These are phyloP conservation scores for Apamea anceps DNA, from an alignment of 2,888 invertebrate genomes.

Conservation along the genomic window DNA sequence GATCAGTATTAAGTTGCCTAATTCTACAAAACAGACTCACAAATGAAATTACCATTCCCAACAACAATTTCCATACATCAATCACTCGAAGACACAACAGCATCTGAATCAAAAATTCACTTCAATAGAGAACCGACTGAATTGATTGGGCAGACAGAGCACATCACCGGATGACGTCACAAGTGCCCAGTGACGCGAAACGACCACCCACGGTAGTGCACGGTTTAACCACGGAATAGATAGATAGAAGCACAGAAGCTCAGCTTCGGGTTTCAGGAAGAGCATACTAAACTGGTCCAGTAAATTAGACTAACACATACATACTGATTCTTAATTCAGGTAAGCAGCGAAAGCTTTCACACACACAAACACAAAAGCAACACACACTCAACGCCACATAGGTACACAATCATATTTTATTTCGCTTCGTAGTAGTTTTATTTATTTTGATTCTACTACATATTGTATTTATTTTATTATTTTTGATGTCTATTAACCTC, in stretches of 20 bases:
- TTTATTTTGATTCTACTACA: neutral
- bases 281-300: neutral
- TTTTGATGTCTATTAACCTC: neutral
- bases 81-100: constrained; percentile 37
- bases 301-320: neutral
- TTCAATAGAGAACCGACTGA: constrained; percentile 19
- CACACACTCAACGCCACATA: neutral
- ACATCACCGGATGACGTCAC: constrained; percentile 50
- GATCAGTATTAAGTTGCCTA: neutral
- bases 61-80: constrained; percentile 20
- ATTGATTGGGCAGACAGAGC: constrained; percentile 45
- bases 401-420: neutral
- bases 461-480: neutral
- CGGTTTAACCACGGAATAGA: constrained; percentile 12
- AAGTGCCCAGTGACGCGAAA: constrained; percentile 37
- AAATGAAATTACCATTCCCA: neutral
- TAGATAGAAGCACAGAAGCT: constrained; percentile 17
- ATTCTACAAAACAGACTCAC: neutral
- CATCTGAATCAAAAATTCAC: constrained; percentile 39
- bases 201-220: constrained; percentile 33
- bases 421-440: neutral
- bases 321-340: neutral
- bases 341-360: neutral
- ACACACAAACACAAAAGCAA: neutral
- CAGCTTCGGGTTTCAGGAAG: neutral